phyloP scores from a whole-genome alignment of 2,888 invertebrate genomes.

The Tipula lateralis region DNA sequence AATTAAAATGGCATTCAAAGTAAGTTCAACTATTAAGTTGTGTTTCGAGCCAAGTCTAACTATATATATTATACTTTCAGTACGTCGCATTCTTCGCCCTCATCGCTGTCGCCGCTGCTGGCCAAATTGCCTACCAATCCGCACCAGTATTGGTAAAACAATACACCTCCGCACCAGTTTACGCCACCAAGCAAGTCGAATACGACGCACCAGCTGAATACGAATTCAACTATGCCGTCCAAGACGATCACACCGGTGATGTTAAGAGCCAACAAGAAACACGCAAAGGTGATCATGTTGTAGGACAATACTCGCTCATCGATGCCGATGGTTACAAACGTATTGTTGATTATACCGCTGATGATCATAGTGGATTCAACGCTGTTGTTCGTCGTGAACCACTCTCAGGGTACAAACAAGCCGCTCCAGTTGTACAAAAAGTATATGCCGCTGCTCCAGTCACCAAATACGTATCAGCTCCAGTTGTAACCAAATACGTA shows the following conservation, averaged over 20 bases:
- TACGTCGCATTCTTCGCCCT: constrained; percentile 27
- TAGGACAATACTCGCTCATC: constrained; percentile 52
- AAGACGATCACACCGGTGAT: constrained; percentile 53
- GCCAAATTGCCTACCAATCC: not conserved
- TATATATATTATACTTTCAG: not conserved
- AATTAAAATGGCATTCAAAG: constrained; percentile 2
- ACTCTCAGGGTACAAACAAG: constrained; percentile 38
- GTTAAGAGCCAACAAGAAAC: constrained; percentile 52
- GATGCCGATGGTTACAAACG: constrained; percentile 53
- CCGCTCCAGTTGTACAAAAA: constrained; percentile 39
- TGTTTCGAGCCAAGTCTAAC: not conserved
- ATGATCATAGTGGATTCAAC: constrained; percentile 53
- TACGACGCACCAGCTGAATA: constrained; percentile 50
- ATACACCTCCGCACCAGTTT: not conserved
- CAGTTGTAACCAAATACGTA: constrained; percentile 31
- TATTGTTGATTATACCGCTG: constrained; percentile 53
- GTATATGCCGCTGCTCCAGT: constrained; percentile 40
- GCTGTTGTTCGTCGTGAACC: constrained; percentile 53
- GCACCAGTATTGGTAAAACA: constrained; percentile 28
- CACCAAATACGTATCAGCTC: constrained; percentile 37
- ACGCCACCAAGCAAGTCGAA: not conserved
- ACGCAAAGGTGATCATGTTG: constrained; percentile 52
- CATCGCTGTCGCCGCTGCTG: constrained; percentile 30
- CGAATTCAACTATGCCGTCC: constrained; percentile 50
- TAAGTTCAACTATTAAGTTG: not conserved